A percentile compares a stretch with the other conserved stretches of the same genome.
These are phyloP conservation scores for Reinhardtius hippoglossoides DNA, from an alignment of 2,113 vertebrate genomes.

Conservation along the genomic window DNA sequence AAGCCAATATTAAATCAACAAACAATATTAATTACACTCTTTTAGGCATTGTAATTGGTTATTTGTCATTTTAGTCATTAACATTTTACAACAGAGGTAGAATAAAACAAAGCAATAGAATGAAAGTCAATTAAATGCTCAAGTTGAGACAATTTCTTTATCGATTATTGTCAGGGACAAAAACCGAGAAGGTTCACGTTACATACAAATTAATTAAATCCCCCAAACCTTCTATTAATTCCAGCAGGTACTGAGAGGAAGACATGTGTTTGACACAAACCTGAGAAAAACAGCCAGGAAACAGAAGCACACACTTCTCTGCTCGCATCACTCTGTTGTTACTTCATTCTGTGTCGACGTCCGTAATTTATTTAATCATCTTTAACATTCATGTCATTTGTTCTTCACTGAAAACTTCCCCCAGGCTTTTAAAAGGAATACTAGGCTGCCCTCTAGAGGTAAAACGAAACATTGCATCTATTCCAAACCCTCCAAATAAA, in stretches of 20 bases:
- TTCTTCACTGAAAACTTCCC: not conserved
- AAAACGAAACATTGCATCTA: not conserved
- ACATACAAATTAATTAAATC: not conserved
- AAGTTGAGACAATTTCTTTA: not conserved
- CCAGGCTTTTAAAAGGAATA: not conserved
- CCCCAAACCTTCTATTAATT: not conserved
- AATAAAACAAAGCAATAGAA: too few relatives aligned
- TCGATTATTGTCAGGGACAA: not conserved
- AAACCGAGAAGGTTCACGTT: not conserved
- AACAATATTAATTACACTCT: not conserved
- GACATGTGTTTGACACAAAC: not conserved
- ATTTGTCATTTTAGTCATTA: too few relatives aligned
- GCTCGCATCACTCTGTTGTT: not conserved
- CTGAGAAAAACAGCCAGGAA: not conserved
- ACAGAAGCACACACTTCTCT: not conserved
- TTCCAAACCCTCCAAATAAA: not conserved
- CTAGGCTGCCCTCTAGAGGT: slow-evolving; percentile 19
- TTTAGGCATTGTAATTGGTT: not conserved
- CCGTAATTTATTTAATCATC: not conserved
- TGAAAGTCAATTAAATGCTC: not conserved
- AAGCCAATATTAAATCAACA: not conserved
- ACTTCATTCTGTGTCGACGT: not conserved
- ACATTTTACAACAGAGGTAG: too few relatives aligned
- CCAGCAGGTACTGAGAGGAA: not conserved
- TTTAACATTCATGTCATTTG: not conserved